Conservation (phyloP, 1,140 invertebrate species). For the Microplitis demolitor region DNA sequence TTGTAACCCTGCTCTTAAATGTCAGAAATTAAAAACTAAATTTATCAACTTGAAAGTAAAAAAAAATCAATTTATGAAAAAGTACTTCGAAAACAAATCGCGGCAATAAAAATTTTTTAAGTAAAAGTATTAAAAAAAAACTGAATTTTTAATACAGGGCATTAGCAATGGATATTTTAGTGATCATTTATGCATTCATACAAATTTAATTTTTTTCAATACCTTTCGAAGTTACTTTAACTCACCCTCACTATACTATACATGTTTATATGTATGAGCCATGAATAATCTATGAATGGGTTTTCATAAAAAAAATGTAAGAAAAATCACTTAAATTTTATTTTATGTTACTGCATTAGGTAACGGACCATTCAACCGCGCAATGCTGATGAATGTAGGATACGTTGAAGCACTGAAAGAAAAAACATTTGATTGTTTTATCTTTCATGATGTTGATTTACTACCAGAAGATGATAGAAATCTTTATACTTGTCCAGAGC, state of each 20-base stretch:
- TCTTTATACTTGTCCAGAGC: slow-evolving; percentile 87
- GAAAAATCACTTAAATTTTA: background rate
- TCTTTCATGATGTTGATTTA: slow-evolving; percentile 96
- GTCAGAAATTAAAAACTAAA: no score
- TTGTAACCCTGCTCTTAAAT: no score
- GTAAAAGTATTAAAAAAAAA: no score
- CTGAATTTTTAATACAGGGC: no score
- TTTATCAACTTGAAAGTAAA: no score
- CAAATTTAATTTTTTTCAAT: no score
- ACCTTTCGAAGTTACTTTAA: background rate
- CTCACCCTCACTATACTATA: background rate
- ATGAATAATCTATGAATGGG: background rate
- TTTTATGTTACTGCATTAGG: slow-evolving; percentile 55
- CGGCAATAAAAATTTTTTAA: no score
- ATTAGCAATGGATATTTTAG: no score
- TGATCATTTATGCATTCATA: no score
- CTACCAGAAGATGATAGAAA: slow-evolving; percentile 92
- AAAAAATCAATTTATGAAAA: no score
- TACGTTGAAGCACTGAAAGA: slow-evolving; percentile 83
- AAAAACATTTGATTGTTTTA: slow-evolving; percentile 84
- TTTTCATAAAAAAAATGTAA: background rate
- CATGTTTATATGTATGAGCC: slow-evolving; percentile 3
- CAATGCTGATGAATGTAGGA: slow-evolving; percentile 94
- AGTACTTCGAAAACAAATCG: no score
- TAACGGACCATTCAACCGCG: slow-evolving; percentile 82